Conservation (phyloP, 1,140 invertebrate species). For the Aplysia californica region DNA sequence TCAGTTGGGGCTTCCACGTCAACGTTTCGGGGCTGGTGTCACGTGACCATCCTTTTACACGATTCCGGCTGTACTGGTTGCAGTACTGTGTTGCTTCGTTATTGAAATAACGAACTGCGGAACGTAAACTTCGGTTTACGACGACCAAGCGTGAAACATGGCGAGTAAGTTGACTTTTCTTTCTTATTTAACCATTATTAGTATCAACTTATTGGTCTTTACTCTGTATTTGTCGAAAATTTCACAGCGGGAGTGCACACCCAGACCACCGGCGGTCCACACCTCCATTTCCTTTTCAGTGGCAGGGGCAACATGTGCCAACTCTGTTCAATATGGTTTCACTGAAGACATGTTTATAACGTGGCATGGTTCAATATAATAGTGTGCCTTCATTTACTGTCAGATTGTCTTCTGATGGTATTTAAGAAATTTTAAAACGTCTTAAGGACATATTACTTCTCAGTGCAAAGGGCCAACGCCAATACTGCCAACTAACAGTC, state of each 20-base stretch:
- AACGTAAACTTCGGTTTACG: neutral
- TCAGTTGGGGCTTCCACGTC: constrained; percentile 21
- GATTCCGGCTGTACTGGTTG: neutral
- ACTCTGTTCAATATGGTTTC: neutral
- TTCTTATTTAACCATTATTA: too few relatives aligned
- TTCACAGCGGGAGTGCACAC: neutral
- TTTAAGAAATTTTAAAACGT: too few relatives aligned
- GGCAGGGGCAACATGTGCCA: neutral
- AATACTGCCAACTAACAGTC: too few relatives aligned
- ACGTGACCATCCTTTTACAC: constrained; percentile 26
- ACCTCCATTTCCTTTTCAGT: neutral
- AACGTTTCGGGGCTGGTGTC: constrained; percentile 10
- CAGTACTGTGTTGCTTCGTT: neutral
- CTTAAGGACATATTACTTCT: too few relatives aligned
- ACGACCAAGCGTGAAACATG: neutral
- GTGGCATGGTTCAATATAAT: too few relatives aligned
- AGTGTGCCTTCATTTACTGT: too few relatives aligned
- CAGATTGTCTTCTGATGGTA: too few relatives aligned
- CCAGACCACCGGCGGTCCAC: neutral
- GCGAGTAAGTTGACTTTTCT: constrained; percentile 1
- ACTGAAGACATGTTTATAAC: neutral
- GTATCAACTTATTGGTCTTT: neutral
- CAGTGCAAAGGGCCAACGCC: too few relatives aligned
- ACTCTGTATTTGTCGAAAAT: neutral
- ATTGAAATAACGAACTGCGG: neutral